These are phyloP conservation scores for Ifrita kowaldi DNA, from an alignment of 2,113 vertebrate genomes.

Conservation along the genomic window DNA sequence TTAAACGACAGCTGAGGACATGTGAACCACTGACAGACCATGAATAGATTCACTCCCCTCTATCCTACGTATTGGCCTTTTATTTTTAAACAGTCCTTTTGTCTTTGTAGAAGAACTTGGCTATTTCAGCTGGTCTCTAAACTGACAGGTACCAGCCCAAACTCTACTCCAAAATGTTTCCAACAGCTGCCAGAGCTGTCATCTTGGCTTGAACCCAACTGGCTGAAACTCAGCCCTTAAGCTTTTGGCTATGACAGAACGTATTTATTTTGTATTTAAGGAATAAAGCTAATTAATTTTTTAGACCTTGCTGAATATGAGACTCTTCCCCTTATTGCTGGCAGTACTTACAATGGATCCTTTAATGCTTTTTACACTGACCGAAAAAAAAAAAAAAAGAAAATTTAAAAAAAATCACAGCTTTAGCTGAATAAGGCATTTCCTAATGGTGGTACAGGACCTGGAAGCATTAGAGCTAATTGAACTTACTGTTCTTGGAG, in stretches of 20 bases:
- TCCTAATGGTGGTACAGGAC: conserved; percentile 10
- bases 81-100: not conserved
- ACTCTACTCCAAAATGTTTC: not conserved
- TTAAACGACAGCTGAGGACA: not conserved
- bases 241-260: not conserved
- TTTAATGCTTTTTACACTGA: not conserved
- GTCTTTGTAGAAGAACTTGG: not conserved
- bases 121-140: not conserved
- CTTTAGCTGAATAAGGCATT: conserved; percentile 40
- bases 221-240: not conserved
- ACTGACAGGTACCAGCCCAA: not conserved
- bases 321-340: not conserved
- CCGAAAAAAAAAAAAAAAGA: not conserved
- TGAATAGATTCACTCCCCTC: not conserved
- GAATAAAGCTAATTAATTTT: conserved; percentile 1
- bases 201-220: not conserved
- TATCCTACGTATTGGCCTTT: not conserved
- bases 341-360: not conserved
- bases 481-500: conserved; percentile 19
- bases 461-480: conserved; percentile 29
- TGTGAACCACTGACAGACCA: not conserved
- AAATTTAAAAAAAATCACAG: not conserved
- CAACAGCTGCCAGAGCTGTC: not conserved
- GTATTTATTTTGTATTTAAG: not conserved
- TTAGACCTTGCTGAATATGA: not conserved